phyloP scores from a whole-genome alignment of 2,888 invertebrate genomes.

The Phengaris arion region DNA sequence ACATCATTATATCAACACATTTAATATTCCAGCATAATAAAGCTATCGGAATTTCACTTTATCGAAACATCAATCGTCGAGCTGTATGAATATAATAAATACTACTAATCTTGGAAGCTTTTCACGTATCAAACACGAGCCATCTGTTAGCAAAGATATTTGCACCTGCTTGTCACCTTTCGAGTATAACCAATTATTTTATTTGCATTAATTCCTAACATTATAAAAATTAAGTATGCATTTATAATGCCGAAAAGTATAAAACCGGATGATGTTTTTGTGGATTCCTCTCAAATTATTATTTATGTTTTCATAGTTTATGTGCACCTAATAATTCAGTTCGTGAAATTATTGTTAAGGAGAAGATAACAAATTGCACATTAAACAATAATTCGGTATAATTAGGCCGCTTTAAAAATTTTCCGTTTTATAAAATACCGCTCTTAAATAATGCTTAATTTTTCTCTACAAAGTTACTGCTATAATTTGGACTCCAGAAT shows the following conservation, averaged over 20 bases:
- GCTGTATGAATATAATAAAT: slow-evolving; percentile 5
- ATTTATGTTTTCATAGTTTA: not conserved
- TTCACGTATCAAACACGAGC: slow-evolving; percentile 11
- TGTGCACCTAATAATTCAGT: not conserved
- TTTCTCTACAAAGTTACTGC: slow-evolving; percentile 44
- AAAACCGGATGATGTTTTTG: not conserved
- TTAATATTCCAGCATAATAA: slow-evolving; percentile 17
- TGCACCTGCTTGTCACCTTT: slow-evolving; percentile 17
- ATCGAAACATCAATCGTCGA: slow-evolving; percentile 17
- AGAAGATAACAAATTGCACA: slow-evolving; percentile 15
- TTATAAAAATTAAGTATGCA: not conserved
- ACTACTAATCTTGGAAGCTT: slow-evolving; percentile 11
- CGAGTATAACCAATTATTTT: not conserved
- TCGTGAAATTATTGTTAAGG: not conserved
- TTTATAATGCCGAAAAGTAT: not conserved
- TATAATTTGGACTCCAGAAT: slow-evolving; percentile 58
- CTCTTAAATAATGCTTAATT: slow-evolving; percentile 40
- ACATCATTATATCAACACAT: slow-evolving; percentile 6
- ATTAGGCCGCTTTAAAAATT: slow-evolving; percentile 16
- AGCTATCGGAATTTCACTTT: slow-evolving; percentile 14
- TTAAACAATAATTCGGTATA: slow-evolving; percentile 11
- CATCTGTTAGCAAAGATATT: not conserved
- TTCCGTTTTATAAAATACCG: slow-evolving; percentile 11
- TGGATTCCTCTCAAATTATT: not conserved
- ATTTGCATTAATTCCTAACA: slow-evolving; percentile 17